Conservation (phyloP, 1,140 invertebrate species). For the Lordiphosa mommai region DNA sequence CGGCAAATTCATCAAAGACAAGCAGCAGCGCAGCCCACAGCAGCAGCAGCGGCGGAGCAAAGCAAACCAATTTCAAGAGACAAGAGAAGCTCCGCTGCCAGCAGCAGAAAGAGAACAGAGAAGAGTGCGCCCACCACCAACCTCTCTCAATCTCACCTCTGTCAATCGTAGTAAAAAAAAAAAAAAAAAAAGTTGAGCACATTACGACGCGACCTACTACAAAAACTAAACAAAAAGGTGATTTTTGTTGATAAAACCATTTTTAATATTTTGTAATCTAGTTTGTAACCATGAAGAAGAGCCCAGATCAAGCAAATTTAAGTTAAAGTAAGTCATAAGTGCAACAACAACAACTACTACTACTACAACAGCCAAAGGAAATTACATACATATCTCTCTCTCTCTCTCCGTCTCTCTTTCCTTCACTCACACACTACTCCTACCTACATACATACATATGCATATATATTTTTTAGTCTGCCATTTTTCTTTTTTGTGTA, state of each 20-base stretch:
- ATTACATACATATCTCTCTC: neutral
- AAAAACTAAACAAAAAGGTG: constrained; percentile 53
- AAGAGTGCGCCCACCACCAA: neutral
- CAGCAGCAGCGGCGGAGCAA: constrained; percentile 24
- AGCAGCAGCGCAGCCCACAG: constrained; percentile 36
- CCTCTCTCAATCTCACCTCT: neutral
- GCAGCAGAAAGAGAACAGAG: constrained; percentile 7
- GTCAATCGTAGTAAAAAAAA: constrained; percentile 18
- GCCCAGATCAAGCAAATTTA: neutral
- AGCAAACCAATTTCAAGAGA: neutral
- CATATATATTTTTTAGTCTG: constrained; percentile 7
- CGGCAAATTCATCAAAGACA: constrained; percentile 22
- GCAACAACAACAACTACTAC: too few relatives aligned
- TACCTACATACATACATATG: neutral
- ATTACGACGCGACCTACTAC: constrained; percentile 66
- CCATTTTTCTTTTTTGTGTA: constrained; percentile 36
- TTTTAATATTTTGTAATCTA: constrained; percentile 25
- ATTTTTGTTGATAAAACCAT: constrained; percentile 53
- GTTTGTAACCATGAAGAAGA: constrained; percentile 3
- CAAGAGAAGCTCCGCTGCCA: constrained; percentile 34
- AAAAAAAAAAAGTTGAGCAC: constrained; percentile 31
- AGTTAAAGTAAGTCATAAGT: neutral
- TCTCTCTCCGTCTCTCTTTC: neutral
- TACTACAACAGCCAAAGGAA: constrained; percentile 1
- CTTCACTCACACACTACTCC: neutral